These are phyloP conservation scores for Drosophila aff. DNA, from an alignment of 1,140 invertebrate species.

Conservation along the genomic window DNA sequence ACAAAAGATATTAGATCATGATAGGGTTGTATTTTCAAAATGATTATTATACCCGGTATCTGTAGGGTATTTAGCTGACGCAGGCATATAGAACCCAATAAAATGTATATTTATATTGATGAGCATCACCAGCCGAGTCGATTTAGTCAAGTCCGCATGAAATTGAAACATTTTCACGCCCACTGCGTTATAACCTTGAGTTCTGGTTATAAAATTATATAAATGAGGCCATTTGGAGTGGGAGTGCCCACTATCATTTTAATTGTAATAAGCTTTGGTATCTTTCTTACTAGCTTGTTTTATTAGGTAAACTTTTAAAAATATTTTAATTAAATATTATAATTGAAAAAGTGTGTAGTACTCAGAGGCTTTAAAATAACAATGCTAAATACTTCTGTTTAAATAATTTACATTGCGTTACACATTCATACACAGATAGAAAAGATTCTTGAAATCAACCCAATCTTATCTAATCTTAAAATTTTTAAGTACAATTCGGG, in stretches of 20 bases:
- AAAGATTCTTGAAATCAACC: too few relatives aligned
- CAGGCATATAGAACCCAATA: too few relatives aligned
- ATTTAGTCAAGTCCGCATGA: not conserved
- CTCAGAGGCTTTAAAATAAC: not conserved
- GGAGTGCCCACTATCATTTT: too few relatives aligned
- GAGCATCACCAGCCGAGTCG: not conserved
- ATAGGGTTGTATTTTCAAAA: not conserved
- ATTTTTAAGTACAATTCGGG: too few relatives aligned
- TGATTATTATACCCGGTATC: not conserved
- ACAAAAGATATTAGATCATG: not conserved
- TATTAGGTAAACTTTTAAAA: too few relatives aligned
- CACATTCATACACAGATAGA: too few relatives aligned
- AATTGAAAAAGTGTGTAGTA: not conserved
- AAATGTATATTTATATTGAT: not conserved
- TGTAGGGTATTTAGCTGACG: not conserved
- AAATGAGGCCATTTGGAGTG: too few relatives aligned
- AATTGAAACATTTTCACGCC: not conserved
- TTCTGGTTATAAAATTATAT: not conserved
- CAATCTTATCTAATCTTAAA: too few relatives aligned
- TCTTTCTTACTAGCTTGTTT: too few relatives aligned
- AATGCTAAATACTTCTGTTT: too few relatives aligned
- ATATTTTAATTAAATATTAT: not conserved
- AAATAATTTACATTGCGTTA: too few relatives aligned
- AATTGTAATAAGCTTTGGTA: too few relatives aligned
- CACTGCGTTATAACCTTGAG: not conserved